Base-by-base conservation (phyloP, 2,113 vertebrate species). In the Cyprinodon brontotheroides region DNA sequence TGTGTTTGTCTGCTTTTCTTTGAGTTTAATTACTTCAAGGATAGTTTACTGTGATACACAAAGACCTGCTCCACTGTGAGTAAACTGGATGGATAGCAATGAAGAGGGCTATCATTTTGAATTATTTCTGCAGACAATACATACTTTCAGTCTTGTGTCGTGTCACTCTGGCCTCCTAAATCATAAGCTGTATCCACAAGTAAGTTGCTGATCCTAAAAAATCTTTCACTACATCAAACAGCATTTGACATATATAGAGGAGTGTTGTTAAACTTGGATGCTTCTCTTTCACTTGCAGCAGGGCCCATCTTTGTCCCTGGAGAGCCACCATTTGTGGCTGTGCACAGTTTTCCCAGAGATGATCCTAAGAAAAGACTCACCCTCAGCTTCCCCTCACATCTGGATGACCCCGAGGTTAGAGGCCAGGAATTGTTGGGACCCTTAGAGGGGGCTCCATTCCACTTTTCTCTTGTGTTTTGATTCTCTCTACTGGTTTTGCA, bases 341-440 rank as follows among this genome's bases (percentile, higher is more conserved):
- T 70, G 53, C 65, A 66, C 62, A 85, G 57, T 90, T 66, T 93
- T 92, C 92, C 91, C 90, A 90, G 74, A 65, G 65, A 78, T 82
- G 79, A 86, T 76, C 78, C 79, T 74, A 81, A 87, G 77, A 85
- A 89, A 89, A 91, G 81, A 78, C 59, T 83, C 80, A 73, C 81
- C 89, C 83, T 70, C 72, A 81, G 66, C 69, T 64, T 90, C 84
- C 66, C 29, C 86, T 88, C 85, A 91, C 92, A 93, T 91, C 91
- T 92, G 92, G 89, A 89, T 77, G 87, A 91, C 90, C 88, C 71
- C 61, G 67, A 83, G 85, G 84, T 88, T 67, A 86, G 48, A 91
- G 78, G 68, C 61, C 39, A n/a, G 66, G 68, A 74, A 70, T 68
- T 72, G n/a, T 47, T 61, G 65, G 63, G 74, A 80, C 65, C 68